These are phyloP conservation scores for Trachops cirrhosus DNA, from an alignment of 2,797 vertebrate genomes.

Conservation along the genomic window DNA sequence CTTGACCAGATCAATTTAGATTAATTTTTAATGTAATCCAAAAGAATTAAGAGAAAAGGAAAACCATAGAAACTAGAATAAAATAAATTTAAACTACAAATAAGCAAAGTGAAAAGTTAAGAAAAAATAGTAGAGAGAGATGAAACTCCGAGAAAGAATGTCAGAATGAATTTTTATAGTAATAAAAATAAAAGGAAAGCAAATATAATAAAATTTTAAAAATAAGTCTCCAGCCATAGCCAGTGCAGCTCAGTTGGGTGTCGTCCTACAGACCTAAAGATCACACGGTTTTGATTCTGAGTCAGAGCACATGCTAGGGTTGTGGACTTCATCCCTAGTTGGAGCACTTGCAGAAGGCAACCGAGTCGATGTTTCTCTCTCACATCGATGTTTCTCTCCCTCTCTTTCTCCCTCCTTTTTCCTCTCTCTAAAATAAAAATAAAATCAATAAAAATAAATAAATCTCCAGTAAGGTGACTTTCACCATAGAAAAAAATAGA, in stretches of 20 bases:
- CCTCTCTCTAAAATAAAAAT: background rate
- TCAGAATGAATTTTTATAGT: background rate
- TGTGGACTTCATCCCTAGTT: no score
- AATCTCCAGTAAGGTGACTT: background rate
- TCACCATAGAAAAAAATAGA: background rate
- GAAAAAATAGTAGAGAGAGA: background rate
- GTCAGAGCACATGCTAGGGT: background rate
- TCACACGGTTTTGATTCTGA: background rate
- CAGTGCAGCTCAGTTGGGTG: background rate
- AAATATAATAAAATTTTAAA: conserved; percentile 5
- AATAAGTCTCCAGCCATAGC: background rate
- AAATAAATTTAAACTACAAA: background rate
- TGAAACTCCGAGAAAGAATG: background rate
- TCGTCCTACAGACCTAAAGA: background rate
- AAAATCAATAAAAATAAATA: conserved; percentile 12
- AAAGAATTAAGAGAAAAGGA: background rate
- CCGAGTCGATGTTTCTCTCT: background rate
- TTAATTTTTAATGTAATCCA: conserved; percentile 31
- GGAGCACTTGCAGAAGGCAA: background rate
- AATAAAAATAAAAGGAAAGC: conserved; percentile 3
- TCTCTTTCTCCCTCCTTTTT: background rate
- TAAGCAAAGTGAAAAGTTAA: background rate
- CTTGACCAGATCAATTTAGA: background rate
- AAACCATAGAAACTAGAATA: background rate
- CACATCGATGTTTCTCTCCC: background rate